Evolutionary conservation across 2,888 invertebrate species (phyloP), one percentile per base, ranked within the genome.

Genomic region (Tetragnatha montana): DNA sequence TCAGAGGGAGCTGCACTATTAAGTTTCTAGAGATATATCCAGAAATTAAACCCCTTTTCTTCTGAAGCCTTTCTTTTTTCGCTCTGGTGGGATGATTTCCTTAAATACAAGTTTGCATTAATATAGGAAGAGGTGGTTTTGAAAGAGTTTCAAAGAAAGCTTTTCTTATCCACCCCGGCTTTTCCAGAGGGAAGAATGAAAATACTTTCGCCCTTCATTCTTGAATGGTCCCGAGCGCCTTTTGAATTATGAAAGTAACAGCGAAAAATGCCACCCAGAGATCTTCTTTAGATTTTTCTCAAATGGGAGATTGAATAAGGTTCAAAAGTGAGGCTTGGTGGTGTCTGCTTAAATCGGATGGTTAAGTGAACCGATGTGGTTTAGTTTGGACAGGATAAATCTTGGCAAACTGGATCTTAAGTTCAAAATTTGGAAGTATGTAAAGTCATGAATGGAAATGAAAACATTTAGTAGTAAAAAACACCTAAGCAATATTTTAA

Each of bases 51-150:
- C 60, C 78, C 51, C 60, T 22, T 78, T 60, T 76, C 51, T 76
- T 14, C 60, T 12, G 14, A 60, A 78, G 19, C 7, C 22, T 60
- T 78, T 78, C 22, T 14, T 51, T 78, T 19, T 22, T 78, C 60
- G 21, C 60, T 78, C 60, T 51, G 22, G 22, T 21, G 60, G 60
- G 51, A 78, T 78, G 51, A 60, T 78, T 78, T 78, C 17, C 78
- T 78, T 51, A 78, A 78, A 78, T 78, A 22, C 51, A 78, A 78
- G 51, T 78, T 78, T 78, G 51, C 78, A 51, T 78, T 78, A 78
- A 78, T 78, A 51, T 78, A 78, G 21, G 78, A 10, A 60, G 60
- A 51, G 78, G 78, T 78, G 78, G 60, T 60, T 78, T 21, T 51
- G 22, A 78, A 78, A 78, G 60, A 60, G 17, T 78, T 78, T 60